A percentile compares a stretch with the other conserved stretches of the same genome.
phyloP scores from a whole-genome alignment of 1,140 invertebrate species.

The Pachypeltis micranthus region DNA sequence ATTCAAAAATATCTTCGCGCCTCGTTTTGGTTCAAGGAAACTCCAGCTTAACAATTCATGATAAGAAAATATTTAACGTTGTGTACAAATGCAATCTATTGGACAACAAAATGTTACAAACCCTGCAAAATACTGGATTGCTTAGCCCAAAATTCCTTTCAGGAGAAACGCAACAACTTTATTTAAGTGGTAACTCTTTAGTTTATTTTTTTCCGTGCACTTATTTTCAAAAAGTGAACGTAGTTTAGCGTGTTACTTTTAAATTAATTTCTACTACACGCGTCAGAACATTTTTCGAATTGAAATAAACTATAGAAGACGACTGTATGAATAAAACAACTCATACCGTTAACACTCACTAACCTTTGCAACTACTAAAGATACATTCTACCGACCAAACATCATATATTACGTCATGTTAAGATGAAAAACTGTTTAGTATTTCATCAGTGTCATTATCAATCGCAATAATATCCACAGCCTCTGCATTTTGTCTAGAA shows the following conservation, averaged over 20 bases:
- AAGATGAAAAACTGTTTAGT: background rate
- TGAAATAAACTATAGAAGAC: no score
- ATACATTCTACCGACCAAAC: background rate
- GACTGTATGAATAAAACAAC: no score
- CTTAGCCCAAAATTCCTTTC: background rate
- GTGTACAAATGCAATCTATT: background rate
- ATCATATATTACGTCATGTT: background rate
- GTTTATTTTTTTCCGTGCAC: no score
- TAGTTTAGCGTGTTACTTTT: no score
- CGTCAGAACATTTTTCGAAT: no score
- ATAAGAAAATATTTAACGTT: background rate
- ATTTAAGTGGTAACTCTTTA: background rate
- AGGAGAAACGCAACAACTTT: background rate
- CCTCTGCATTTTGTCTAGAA: constrained; percentile 5
- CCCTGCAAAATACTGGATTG: background rate
- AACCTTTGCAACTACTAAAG: background rate
- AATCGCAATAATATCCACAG: constrained; percentile 10
- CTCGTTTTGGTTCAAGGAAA: background rate
- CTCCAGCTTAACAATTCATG: background rate
- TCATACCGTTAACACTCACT: background rate
- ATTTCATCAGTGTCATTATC: constrained; percentile 10
- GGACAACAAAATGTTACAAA: background rate
- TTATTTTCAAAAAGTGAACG: no score
- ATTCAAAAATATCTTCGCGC: background rate
- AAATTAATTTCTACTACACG: no score